These are phyloP conservation scores for Popillia japonica DNA, from an alignment of 1,140 invertebrate genomes.

Conservation along the genomic window DNA sequence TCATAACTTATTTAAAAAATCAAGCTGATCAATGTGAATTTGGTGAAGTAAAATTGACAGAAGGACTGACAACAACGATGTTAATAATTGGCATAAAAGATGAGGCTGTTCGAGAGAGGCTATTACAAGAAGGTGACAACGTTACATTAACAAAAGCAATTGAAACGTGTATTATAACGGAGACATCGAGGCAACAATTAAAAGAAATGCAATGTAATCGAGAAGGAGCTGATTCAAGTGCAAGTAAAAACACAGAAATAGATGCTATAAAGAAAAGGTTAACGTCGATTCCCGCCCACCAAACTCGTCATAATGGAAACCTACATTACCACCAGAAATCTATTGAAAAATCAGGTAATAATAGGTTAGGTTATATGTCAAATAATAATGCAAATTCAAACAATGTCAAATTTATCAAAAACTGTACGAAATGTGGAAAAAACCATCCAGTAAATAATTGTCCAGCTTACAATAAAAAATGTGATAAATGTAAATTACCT, in stretches of 20 bases:
- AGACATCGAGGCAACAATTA: constrained; percentile 27
- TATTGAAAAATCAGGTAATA: background rate
- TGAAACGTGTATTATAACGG: constrained; percentile 37
- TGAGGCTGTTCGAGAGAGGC: background rate
- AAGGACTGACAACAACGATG: constrained; percentile 35
- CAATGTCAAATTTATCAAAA: background rate
- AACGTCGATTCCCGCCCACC: background rate
- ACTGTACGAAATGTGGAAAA: constrained; percentile 17
- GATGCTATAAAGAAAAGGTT: background rate
- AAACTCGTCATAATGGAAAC: background rate
- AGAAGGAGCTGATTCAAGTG: background rate
- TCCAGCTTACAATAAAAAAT: constrained; percentile 24
- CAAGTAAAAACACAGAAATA: constrained; percentile 14
- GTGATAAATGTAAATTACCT: background rate
- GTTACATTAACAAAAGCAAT: constrained; percentile 13
- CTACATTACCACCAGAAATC: background rate
- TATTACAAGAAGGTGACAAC: constrained; percentile 32
- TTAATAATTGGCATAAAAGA: constrained; percentile 38
- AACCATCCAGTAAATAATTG: constrained; percentile 13
- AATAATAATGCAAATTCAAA: too few species aligned
- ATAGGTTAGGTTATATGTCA: background rate
- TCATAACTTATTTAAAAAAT: constrained; percentile 37
- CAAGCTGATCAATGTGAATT: constrained; percentile 39
- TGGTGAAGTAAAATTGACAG: background rate
- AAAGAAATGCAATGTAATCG: background rate